Conservation (phyloP, 2,797 vertebrate species). For the Pteronotus mesoamericanus region DNA sequence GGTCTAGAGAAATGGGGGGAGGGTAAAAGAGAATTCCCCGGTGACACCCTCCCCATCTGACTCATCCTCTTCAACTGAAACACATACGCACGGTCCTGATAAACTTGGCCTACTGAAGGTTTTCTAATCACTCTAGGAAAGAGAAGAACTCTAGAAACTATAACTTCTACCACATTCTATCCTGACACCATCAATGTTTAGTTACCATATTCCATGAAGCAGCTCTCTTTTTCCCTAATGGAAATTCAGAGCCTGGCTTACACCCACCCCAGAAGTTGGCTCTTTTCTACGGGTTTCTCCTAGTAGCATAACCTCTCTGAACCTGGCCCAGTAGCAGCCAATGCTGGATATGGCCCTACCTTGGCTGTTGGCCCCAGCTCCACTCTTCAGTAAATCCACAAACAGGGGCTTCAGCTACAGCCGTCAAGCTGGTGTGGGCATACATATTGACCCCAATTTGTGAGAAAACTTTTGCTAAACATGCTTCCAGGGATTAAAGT, state of each 20-base stretch:
- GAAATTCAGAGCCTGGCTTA: background rate
- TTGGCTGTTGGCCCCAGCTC: background rate
- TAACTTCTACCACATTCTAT: background rate
- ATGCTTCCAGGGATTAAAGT: background rate
- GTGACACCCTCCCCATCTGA: background rate
- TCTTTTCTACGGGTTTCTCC: background rate
- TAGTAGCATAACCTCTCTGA: background rate
- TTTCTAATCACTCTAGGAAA: background rate
- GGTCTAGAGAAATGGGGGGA: background rate
- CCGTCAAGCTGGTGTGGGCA: background rate
- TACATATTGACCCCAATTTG: background rate
- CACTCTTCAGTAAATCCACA: background rate
- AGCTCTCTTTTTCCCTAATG: background rate
- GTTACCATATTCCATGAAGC: background rate
- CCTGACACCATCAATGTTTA: background rate
- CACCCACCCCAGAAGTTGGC: background rate
- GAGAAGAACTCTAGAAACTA: background rate
- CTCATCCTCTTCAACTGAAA: background rate
- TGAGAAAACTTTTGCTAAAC: background rate
- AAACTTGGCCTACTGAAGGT: background rate
- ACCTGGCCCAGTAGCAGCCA: background rate
- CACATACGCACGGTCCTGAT: background rate
- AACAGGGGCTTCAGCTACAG: background rate
- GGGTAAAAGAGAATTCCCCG: background rate
- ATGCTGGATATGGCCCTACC: background rate